These are phyloP conservation scores for Octomys mimax DNA, from an alignment of 2,797 vertebrate species.

Conservation along the genomic window DNA sequence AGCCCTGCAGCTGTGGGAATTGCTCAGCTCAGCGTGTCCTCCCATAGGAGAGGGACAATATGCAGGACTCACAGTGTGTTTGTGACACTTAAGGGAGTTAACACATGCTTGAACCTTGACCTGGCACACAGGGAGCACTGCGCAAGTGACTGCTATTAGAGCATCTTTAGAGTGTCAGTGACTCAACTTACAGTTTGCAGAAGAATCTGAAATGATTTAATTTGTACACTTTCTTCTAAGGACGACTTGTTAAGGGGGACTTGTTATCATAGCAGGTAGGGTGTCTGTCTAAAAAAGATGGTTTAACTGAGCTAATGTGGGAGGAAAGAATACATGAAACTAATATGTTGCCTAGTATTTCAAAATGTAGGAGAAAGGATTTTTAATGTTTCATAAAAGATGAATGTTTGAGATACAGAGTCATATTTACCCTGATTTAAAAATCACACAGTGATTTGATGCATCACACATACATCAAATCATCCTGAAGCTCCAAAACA, in stretches of 20 bases:
- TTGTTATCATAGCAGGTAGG: too few species aligned
- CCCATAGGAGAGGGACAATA: background rate
- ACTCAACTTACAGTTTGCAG: background rate
- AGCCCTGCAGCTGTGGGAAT: background rate
- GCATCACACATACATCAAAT: background rate
- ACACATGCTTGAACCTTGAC: background rate
- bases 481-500: background rate
- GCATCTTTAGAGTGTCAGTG: background rate
- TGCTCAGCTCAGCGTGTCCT: background rate
- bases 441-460: background rate
- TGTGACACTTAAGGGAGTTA: background rate
- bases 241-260: background rate
- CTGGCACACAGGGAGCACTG: background rate
- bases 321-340: background rate
- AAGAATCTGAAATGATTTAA: background rate
- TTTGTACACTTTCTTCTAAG: background rate
- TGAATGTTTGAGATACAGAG: background rate
- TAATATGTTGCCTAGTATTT: too few species aligned
- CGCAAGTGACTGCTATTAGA: background rate
- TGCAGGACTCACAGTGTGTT: background rate
- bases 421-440: background rate
- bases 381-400: background rate
- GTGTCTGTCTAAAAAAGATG: too few species aligned
- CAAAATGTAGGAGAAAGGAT: background rate
- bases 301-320: background rate